These are phyloP conservation scores for Colletes collaris DNA, from an alignment of 2,888 invertebrate species.

Conservation along the genomic window DNA sequence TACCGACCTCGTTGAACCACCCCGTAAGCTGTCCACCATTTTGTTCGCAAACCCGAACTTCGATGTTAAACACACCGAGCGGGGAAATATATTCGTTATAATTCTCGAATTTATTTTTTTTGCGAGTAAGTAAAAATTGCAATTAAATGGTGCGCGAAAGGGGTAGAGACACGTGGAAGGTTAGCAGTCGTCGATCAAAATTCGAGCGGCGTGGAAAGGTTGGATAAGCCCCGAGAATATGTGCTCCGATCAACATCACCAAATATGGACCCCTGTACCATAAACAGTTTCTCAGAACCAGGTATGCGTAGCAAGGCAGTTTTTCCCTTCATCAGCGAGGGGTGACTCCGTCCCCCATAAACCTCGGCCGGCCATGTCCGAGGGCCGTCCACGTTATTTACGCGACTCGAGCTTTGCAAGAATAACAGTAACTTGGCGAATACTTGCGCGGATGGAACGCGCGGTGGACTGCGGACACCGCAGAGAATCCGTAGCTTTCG, in stretches of 20 bases:
- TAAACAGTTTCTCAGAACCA: not conserved
- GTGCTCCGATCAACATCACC: too few species aligned
- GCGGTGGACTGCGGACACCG: slow-evolving; percentile 46
- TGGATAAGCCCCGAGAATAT: too few species aligned
- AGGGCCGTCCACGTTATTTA: slow-evolving; percentile 52
- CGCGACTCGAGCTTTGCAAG: slow-evolving; percentile 43
- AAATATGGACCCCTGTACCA: not conserved
- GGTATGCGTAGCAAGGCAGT: not conserved
- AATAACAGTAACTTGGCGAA: slow-evolving; percentile 56
- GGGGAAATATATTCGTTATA: too few species aligned
- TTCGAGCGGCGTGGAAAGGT: too few species aligned
- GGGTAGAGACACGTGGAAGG: too few species aligned
- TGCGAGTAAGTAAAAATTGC: too few species aligned
- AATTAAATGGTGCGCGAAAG: too few species aligned
- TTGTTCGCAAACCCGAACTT: not conserved
- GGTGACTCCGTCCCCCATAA: slow-evolving; percentile 9
- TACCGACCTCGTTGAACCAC: not conserved
- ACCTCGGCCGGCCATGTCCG: slow-evolving; percentile 20
- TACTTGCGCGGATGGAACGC: slow-evolving; percentile 58
- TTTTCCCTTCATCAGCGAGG: not conserved
- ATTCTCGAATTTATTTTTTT: too few species aligned
- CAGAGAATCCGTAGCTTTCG: slow-evolving; percentile 54
- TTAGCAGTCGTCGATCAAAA: too few species aligned
- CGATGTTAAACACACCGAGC: too few species aligned
- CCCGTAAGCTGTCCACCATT: slow-evolving; percentile 5